Evolutionary conservation across 2,888 invertebrate species (phyloP), one percentile per base, ranked within the genome.

Genomic region (Caenorhabditis sp.): DNA sequence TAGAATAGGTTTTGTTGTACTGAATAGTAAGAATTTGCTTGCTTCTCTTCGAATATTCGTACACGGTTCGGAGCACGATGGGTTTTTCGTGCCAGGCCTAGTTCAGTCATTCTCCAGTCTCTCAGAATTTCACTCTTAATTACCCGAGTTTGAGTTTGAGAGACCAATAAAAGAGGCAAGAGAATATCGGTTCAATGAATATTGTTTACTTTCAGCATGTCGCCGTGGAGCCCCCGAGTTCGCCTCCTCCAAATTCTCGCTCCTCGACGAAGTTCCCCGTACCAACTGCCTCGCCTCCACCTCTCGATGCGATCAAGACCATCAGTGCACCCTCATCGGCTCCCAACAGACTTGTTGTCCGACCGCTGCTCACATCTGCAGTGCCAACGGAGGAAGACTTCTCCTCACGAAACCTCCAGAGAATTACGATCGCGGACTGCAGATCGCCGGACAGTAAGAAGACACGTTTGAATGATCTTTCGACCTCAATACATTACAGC

Each of bases 281-380:
- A 79, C 81, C 7, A 87, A 87, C 52, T 87, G 87, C 48, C 65
- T 87, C 26, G 82, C 83, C 0, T 73, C 79, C 2, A 73, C 80
- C n/a, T 79, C 83, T 7, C 61, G 75, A 24, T 87, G 87, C 61
- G 83, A 78, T 13, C 55, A 80, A 17, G 86, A 87, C 15, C 83
- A 83, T 55, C 77, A 80, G 17, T 86, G 86, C 55, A 75, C 82
- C 5, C 39, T 87, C 8, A 85, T 87, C 48, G 86, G 86, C 22
- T 83, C 84, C 8, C 83, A 83, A 37, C 85, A 86, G 48, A 80
- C 77, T 7, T 86, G 86, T 39, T 87, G 87, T 59, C 87, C 87
- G 8, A 85, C 86, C 2, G 78, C 83, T 30, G 84, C 83, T 5
- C 81, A 83, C 65, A 79, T 86, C 66, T 87, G 87, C 61, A 84